Percentiles rank a stretch among this genome's conserved stretches.
Conservation (phyloP, 2,113 vertebrate species). For the Phoenicopterus ruber region DNA sequence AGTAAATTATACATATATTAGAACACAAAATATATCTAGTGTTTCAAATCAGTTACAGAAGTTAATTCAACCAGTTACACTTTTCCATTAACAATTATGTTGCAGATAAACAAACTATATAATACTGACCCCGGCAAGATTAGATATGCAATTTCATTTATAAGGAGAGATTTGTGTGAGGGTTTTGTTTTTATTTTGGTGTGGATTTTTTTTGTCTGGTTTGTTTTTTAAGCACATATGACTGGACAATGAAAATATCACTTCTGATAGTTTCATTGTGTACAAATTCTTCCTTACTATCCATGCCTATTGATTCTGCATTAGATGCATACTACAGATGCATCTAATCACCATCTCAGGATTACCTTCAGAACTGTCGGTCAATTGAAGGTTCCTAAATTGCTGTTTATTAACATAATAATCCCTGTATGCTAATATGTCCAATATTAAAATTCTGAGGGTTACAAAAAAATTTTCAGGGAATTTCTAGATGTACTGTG, state of each 20-base stretch:
- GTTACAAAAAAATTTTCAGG: neutral
- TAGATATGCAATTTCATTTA: neutral
- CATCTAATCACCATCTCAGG: neutral
- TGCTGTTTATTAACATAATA: neutral
- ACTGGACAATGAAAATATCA: neutral
- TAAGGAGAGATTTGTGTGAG: neutral
- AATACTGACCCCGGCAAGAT: neutral
- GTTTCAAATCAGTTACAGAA: neutral
- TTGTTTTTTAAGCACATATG: neutral
- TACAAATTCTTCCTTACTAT: neutral
- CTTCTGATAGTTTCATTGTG: neutral
- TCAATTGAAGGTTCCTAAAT: neutral
- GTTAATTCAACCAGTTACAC: neutral
- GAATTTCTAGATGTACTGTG: neutral
- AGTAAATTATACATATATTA: neutral
- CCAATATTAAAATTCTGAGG: neutral
- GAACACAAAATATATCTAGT: neutral
- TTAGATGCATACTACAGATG: neutral
- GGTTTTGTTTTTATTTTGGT: neutral
- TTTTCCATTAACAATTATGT: neutral
- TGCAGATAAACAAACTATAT: neutral
- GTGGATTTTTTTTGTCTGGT: accelerated
- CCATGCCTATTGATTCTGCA: neutral
- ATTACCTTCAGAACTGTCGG: neutral
- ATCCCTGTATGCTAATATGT: neutral